phyloP scores from a whole-genome alignment of 2,113 vertebrate species.

The Strix uralensis region DNA sequence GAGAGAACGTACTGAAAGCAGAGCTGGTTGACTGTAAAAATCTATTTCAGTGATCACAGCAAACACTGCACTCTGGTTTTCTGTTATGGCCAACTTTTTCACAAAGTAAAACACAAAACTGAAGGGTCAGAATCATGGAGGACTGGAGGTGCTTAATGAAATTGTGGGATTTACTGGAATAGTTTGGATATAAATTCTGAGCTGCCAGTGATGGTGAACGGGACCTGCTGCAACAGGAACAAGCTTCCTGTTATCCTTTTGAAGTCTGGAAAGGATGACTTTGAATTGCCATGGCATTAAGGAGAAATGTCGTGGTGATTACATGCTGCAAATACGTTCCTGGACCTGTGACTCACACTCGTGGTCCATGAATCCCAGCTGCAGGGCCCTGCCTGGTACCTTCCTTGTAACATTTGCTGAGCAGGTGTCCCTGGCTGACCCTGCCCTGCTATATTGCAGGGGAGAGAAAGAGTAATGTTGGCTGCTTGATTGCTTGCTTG shows the following conservation, averaged over 20 bases:
- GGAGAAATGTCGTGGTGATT: neutral
- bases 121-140: neutral
- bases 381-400: neutral
- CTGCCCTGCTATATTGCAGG: neutral
- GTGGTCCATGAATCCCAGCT: neutral
- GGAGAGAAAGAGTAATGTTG: neutral
- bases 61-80: neutral
- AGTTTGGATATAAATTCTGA: neutral
- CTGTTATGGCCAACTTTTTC: too few relatives aligned
- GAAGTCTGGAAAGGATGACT: neutral
- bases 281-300: neutral
- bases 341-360: neutral
- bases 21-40: neutral
- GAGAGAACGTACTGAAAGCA: neutral
- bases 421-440: neutral
- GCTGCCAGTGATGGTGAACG: neutral
- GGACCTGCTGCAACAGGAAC: neutral
- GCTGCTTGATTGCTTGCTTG: neutral
- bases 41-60: neutral
- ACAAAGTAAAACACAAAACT: neutral
- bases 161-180: neutral
- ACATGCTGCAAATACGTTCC: neutral
- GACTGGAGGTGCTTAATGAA: neutral
- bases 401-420: neutral
- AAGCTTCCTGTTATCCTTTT: neutral